Percentiles rank a stretch among this genome's conserved stretches.
Conservation (phyloP, 2,888 invertebrate species). For the Diogma glabrata region DNA sequence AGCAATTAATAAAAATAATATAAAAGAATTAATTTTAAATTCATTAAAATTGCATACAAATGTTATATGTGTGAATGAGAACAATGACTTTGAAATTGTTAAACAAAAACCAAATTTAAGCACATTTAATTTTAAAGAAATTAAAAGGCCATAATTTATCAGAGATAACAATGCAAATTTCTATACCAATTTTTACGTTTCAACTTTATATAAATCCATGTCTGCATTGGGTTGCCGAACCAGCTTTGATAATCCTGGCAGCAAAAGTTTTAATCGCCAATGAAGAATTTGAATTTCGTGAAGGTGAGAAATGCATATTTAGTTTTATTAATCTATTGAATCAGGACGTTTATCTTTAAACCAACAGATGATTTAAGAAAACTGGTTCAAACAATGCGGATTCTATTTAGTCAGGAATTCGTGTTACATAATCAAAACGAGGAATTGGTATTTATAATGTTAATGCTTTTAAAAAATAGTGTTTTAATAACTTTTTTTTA, state of each 20-base stretch:
- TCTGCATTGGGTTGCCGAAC: constrained; percentile 54
- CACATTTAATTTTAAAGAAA: constrained; percentile 32
- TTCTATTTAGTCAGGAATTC: constrained; percentile 51
- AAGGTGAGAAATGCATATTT: not conserved
- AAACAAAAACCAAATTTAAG: constrained; percentile 27
- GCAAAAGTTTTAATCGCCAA: constrained; percentile 26
- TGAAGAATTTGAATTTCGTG: not conserved
- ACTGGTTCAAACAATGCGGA: not conserved
- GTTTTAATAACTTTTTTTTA: constrained; percentile 13
- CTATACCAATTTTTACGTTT: constrained; percentile 57
- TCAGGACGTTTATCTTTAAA: too few relatives aligned
- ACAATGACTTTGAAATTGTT: constrained; percentile 13
- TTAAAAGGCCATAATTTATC: constrained; percentile 48
- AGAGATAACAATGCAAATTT: constrained; percentile 53
- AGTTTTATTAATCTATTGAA: too few relatives aligned
- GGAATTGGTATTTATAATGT: constrained; percentile 31
- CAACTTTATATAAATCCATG: constrained; percentile 67
- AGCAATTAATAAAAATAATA: constrained; percentile 35
- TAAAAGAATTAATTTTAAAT: constrained; percentile 41
- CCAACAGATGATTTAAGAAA: not conserved
- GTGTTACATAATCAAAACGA: constrained; percentile 42
- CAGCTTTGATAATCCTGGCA: constrained; percentile 45
- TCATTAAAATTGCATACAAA: constrained; percentile 47
- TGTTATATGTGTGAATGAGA: constrained; percentile 22
- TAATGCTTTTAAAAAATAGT: constrained; percentile 1